Base-by-base conservation (phyloP, 2,888 invertebrate species). In the Melipona beecheii region DNA sequence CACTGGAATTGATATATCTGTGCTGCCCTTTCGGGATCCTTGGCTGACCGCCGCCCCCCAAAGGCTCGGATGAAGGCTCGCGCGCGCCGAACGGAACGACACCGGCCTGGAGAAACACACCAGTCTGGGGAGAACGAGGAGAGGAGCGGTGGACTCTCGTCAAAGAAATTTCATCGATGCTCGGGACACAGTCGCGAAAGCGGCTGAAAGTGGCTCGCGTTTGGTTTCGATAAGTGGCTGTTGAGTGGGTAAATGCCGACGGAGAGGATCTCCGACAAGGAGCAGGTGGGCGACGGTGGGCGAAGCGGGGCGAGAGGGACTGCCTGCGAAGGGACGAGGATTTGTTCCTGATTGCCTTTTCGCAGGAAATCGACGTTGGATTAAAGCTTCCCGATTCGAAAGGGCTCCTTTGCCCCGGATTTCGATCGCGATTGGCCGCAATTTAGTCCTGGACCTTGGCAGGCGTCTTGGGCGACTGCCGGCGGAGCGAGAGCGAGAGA, bases 181-280 rank as follows among this genome's bases (percentile, higher is more conserved):
- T 83, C 83, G 82, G 82, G 81, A 89, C 82, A 89, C 80, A 75
- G 84, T 88, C 89, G 83, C 78, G 87, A 11, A 11, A 85, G 86
- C 3, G 82, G 82, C 87, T 89, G 90, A 89, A 91, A 91, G 89
- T 91, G 89, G 88, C 86, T 86, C 88, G 89, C 90, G 90, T 91
- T 91, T 90, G 90, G 87, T 91, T 90, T 87, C 87, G 86, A 90
- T 90, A 90, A 91, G 90, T 91, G 90, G 78, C 88, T 89, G 91
- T 91, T 88, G 89, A 90, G 90, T 88, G 84, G 81, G 88, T 89
- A 90, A 91, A 91, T 87, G 88, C 84, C 86, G 86, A 81, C 80
- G 74, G 77, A 81, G 86, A 75, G 81, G 74, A 75, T 75, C 69
- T 27, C 70, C 31, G 71, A 78, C 73, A 70, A 74, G 76, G 71